These are phyloP conservation scores for Nomada flava DNA, from an alignment of 2,888 invertebrate genomes.

Conservation along the genomic window DNA sequence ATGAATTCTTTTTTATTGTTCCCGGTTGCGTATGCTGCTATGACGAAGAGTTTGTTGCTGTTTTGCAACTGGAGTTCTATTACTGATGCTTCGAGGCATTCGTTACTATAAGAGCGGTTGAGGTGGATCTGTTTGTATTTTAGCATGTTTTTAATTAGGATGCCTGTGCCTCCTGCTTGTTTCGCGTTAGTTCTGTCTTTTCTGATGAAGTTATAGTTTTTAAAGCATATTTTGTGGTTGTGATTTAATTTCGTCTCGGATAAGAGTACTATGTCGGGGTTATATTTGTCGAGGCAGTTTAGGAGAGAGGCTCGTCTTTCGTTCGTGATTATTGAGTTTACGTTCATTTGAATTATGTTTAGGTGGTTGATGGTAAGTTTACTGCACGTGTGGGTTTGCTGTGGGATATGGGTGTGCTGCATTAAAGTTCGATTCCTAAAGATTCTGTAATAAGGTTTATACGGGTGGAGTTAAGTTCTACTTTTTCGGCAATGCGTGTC, in stretches of 20 bases:
- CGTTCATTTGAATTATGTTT: conserved; percentile 1
- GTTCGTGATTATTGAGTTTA: neutral
- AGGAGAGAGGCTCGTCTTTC: conserved; percentile 5
- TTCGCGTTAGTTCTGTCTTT: conserved; percentile 38
- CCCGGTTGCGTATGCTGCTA: conserved; percentile 1
- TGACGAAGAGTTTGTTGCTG: neutral
- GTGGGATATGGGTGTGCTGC: neutral
- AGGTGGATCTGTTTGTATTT: conserved; percentile 8
- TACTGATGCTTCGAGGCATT: neutral
- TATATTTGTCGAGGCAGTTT: neutral
- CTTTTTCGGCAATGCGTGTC: no score
- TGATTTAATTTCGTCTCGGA: conserved; percentile 16
- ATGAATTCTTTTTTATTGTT: conserved; percentile 6
- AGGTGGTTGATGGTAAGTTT: neutral
- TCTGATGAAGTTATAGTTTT: neutral
- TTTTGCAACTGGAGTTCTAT: neutral
- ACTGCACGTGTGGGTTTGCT: neutral
- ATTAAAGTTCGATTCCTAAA: neutral
- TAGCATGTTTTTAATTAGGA: conserved; percentile 29
- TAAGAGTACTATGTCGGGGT: neutral
- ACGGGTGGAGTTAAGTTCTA: no score
- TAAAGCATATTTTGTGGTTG: neutral
- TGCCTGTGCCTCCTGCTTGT: conserved; percentile 58
- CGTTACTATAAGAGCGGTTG: neutral
- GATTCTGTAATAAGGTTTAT: no score